Evolutionary conservation across 2,888 invertebrate species (phyloP).

Genomic region (Yponomeuta plumbellus): DNA sequence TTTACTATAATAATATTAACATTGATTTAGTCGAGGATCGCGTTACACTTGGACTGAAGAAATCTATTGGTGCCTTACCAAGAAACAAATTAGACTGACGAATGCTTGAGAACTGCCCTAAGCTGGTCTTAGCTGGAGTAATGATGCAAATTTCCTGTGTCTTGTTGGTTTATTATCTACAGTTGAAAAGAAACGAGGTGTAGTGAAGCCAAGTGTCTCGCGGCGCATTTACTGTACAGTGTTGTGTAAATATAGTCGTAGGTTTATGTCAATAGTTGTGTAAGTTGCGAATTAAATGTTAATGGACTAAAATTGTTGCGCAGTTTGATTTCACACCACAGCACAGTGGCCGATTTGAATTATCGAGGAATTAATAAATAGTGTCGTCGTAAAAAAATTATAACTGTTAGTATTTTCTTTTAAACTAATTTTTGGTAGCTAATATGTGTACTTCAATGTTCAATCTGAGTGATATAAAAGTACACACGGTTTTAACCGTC

Average conservation of each 20-base stretch:
- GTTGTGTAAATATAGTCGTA: slow-evolving; percentile 65
- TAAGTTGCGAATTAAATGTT: slow-evolving; percentile 69
- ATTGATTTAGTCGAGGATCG: slow-evolving; percentile 36
- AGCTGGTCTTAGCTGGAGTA: not conserved
- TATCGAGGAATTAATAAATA: no score
- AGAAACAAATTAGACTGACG: not conserved
- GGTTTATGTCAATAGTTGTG: slow-evolving; percentile 48
- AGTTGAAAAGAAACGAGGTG: not conserved
- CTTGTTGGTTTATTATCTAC: no score
- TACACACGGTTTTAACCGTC: no score
- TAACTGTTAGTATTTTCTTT: no score
- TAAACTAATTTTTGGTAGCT: no score
- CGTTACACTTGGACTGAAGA: slow-evolving; percentile 34
- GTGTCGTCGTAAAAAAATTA: no score
- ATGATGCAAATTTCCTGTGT: not conserved
- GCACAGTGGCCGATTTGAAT: no score
- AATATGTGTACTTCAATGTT: no score
- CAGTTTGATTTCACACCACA: not conserved
- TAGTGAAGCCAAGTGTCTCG: slow-evolving; percentile 20
- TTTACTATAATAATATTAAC: slow-evolving; percentile 54
- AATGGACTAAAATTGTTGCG: slow-evolving; percentile 41
- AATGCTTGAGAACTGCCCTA: not conserved
- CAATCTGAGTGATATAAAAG: no score
- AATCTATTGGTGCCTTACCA: not conserved
- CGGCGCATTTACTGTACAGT: slow-evolving; percentile 69